Evolutionary conservation across 2,888 invertebrate genomes (phyloP).

Genomic region (Melanotus villosus): DNA sequence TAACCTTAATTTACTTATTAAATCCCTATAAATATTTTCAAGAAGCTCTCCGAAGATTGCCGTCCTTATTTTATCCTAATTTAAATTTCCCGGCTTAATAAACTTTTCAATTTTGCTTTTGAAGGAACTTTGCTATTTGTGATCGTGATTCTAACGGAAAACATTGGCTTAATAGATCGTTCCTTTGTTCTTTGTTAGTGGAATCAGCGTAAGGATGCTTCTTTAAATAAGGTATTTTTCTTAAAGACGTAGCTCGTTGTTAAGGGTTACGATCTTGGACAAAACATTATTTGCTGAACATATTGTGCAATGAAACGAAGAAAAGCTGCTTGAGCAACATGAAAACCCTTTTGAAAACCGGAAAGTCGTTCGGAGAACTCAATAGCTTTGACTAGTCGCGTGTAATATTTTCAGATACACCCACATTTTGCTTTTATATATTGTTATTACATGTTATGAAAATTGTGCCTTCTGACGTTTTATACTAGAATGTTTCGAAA

Average conservation of each 20-base stretch:
- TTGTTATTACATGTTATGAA: neutral
- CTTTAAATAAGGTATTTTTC: slow-evolving; percentile 3
- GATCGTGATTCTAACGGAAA: no score
- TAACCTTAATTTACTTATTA: neutral
- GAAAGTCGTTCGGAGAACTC: slow-evolving; percentile 10
- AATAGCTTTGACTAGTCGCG: slow-evolving; percentile 15
- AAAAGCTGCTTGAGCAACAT: slow-evolving; percentile 17
- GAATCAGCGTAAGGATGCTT: neutral
- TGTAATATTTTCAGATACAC: slow-evolving; percentile 7
- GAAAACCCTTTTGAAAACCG: slow-evolving; percentile 13
- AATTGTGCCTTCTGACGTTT: no score
- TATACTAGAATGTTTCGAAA: no score
- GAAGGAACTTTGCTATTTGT: neutral
- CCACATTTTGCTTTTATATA: slow-evolving; percentile 1
- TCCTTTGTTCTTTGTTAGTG: neutral
- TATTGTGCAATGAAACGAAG: slow-evolving; percentile 19
- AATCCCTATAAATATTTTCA: neutral
- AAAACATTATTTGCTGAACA: slow-evolving; percentile 19
- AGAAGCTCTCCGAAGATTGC: neutral
- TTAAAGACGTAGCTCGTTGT: slow-evolving; percentile 1
- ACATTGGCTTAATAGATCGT: no score
- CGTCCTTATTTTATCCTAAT: neutral
- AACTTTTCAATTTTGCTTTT: no score
- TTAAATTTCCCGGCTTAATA: neutral
- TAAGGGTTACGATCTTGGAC: slow-evolving; percentile 14